Evolutionary conservation across 2,113 vertebrate genomes (phyloP), one percentile per base, ranked within the genome.

Genomic region (Trichomycterus rosablanca): DNA sequence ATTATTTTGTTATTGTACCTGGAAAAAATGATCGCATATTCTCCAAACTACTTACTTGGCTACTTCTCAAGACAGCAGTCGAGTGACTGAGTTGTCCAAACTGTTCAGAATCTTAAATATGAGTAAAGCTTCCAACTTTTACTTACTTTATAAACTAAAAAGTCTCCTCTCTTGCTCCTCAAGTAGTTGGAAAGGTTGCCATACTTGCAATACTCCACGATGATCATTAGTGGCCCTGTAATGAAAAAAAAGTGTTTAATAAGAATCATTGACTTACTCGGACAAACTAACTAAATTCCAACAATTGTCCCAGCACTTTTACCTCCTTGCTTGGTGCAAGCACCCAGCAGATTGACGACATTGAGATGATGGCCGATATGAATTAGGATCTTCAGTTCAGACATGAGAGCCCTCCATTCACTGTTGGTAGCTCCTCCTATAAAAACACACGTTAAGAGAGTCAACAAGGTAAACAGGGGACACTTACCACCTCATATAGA

Each of bases 291-390:
- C 48, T 6, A 16, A 8, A 19, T 15, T 50, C 7, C 20, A 18
- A 26, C 11, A 35, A 1, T 8, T 43, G 16, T 26, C 3, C 24
- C 6, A 5, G 4, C 3, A 20, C 3, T 19, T 87, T 89, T 64
- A 97, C 94, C 93, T 86, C 93, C 94, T 55, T 89, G 89, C 70
- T 95, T 96, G 9, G 94, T 96, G 74, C 94, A 97, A 23, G 93
- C 94, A 77, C 92, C 92, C 66, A 95, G 85, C 48, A 95, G 85
- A 83, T 97, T 97, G 71, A 97, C 92, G 18, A 97, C 93, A 0
- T 97, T 97, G 37, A 97, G 86, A 52, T 97, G 93, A 64, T 97
- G 89, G 19, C 93, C 93, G 28, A 96, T 95, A 49, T 97, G 94
- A 69, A 97, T 97, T 70, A 97, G 86, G 71, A 95, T 96, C 84